Base-by-base conservation (phyloP, 2,888 invertebrate species). In the Ophion ellenae region DNA sequence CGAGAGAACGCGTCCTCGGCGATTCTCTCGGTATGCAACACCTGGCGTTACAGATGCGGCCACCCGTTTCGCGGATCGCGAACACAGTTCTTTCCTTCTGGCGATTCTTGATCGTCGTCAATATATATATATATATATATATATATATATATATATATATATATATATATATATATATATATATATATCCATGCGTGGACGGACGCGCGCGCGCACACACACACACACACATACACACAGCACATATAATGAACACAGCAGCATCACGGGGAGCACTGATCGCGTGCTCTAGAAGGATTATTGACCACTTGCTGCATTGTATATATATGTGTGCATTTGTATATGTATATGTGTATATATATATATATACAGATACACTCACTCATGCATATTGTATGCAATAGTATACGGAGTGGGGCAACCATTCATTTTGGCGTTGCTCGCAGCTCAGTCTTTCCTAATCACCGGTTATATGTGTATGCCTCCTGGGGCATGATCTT, bases 1-100 rank as follows among this genome's bases (percentile, higher is more conserved):
- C 28, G 73, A 24, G 81, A 59, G 59, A 40, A 24, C 47, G 24
- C 80, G 57, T 67, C 59, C 77, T 76, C 83, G 63, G 45, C 59
- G 77, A 81, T 82, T 81, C 79, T 75, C 73, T 77, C 80, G 84
- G 84, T 83, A 85, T 83, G 85, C 83, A 84, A 85, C 87, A 87
- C 87, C 87, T 87, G 87, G 87, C 82, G 82, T 80, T 84, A 87
- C 86, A 86, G 87, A 86, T 86, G 86, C 87, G 86, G 81, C 84
- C 86, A 84, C 84, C 84, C 86, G 81, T 84, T 81, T 84, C 81
- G 86, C 75, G 63, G 36, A 83, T 83, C 81, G 85, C 83, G 81
- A 67, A 69, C 78, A 70, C 47, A 47, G 69, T 69, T 74, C 74
- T 77, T 74, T 83, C 83, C 80, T 83, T 77, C 57, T 61, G 64